Conservation (phyloP, 2,797 vertebrate species). For the Liasis olivaceus region DNA sequence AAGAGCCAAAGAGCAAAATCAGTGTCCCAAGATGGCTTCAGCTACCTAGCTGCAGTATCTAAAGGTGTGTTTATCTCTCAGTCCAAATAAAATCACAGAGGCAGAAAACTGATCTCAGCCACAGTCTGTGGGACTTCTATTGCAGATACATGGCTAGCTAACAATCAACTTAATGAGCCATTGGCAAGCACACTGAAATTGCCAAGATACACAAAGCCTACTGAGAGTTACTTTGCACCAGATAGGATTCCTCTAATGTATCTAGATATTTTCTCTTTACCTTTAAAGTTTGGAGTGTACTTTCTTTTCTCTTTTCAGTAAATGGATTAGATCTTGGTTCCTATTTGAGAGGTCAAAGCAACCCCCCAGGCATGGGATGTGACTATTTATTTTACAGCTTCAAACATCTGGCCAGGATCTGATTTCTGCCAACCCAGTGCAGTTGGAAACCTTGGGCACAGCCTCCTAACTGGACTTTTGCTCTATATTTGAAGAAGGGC, state of each 20-base stretch:
- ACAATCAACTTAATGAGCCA: slow-evolving; percentile 12
- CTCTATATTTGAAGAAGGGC: neutral
- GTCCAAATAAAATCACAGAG: neutral
- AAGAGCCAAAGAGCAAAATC: neutral
- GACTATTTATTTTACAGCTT: neutral
- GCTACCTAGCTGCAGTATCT: neutral
- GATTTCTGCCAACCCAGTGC: neutral
- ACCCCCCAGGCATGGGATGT: neutral
- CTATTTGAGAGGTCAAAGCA: neutral
- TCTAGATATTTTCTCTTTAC: neutral
- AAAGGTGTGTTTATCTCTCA: neutral
- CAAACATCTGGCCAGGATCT: neutral
- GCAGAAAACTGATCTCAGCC: neutral
- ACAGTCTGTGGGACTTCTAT: neutral
- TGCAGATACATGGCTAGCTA: neutral
- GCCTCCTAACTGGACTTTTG: neutral
- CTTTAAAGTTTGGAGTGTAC: neutral
- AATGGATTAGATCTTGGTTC: neutral
- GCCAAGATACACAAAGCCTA: neutral
- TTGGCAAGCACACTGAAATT: slow-evolving; percentile 10
- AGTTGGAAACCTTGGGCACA: neutral
- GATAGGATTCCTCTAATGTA: neutral
- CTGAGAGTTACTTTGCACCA: neutral
- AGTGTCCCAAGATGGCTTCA: neutral
- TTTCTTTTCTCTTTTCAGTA: neutral